A percentile compares a stretch with the other conserved stretches of the same genome.
These are phyloP conservation scores for Pachymerium ferrugineum DNA, from an alignment of 2,888 invertebrate genomes.

Conservation along the genomic window DNA sequence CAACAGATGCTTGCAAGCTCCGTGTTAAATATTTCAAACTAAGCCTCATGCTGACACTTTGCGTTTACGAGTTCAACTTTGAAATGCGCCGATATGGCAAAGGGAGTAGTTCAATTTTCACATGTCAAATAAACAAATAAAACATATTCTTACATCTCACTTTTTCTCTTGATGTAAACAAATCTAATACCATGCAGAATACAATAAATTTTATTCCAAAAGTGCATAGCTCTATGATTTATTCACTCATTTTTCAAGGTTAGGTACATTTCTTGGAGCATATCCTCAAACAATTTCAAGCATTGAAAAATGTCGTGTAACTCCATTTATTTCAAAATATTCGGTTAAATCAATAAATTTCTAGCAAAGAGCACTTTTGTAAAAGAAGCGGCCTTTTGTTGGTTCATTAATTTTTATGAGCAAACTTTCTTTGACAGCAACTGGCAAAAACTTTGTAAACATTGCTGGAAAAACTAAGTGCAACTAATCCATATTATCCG, in stretches of 20 bases:
- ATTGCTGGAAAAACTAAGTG: neutral
- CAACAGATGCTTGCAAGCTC: neutral
- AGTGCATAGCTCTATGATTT: too few species aligned
- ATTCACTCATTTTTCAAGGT: too few species aligned
- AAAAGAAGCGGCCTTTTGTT: too few species aligned
- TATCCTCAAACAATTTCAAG: too few species aligned
- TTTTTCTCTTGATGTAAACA: too few species aligned
- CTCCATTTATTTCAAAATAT: too few species aligned
- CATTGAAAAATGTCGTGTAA: too few species aligned
- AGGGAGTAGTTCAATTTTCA: neutral
- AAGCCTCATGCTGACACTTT: neutral
- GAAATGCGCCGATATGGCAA: neutral
- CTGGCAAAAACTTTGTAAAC: slow-evolving; percentile 20
- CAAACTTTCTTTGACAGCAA: neutral
- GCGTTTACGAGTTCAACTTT: neutral
- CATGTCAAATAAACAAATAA: neutral
- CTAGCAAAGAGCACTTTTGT: neutral
- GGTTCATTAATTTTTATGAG: slow-evolving; percentile 10
- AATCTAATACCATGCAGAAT: too few species aligned
- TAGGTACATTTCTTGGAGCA: too few species aligned
- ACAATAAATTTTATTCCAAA: too few species aligned
- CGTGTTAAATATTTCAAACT: neutral
- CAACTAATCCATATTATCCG: neutral
- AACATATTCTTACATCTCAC: neutral
- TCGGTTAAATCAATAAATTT: slow-evolving; percentile 2